These are phyloP conservation scores for Ophioderma brevispina DNA, from an alignment of 35 echinoderm and acorn worm genomes.

Conservation along the genomic window DNA sequence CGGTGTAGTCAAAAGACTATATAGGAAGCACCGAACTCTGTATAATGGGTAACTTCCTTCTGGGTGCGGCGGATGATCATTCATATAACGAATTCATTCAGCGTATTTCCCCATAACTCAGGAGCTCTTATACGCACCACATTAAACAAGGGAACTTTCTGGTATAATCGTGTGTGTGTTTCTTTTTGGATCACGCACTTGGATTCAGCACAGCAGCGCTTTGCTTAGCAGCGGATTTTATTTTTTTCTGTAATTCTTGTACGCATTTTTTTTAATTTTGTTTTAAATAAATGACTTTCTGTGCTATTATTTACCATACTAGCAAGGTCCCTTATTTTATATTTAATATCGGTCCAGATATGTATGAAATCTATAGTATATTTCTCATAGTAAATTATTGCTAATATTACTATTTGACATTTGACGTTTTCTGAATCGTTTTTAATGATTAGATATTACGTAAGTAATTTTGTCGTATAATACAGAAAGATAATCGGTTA, in stretches of 20 bases:
- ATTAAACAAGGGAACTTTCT: neutral
- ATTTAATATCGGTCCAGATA: too few species aligned
- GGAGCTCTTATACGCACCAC: neutral
- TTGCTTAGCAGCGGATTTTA: neutral
- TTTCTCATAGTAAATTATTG: too few species aligned
- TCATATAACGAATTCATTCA: neutral
- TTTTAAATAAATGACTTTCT: neutral
- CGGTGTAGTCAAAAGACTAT: neutral
- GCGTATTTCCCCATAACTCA: neutral
- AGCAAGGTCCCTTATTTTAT: too few species aligned
- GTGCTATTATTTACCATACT: too few species aligned
- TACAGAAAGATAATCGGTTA: too few species aligned
- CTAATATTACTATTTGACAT: too few species aligned
- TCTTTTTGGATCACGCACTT: neutral
- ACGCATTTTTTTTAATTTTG: neutral
- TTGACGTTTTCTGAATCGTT: too few species aligned
- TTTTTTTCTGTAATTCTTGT: neutral
- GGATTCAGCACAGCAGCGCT: neutral
- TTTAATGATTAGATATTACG: too few species aligned
- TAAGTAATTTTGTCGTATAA: too few species aligned
- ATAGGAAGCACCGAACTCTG: neutral
- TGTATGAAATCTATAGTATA: too few species aligned
- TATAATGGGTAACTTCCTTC: slow-evolving; percentile 2
- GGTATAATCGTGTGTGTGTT: neutral
- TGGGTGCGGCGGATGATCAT: neutral